Base-by-base conservation (phyloP, 35 echinoderm and acorn worm species). In the Lytechinus pictus region DNA sequence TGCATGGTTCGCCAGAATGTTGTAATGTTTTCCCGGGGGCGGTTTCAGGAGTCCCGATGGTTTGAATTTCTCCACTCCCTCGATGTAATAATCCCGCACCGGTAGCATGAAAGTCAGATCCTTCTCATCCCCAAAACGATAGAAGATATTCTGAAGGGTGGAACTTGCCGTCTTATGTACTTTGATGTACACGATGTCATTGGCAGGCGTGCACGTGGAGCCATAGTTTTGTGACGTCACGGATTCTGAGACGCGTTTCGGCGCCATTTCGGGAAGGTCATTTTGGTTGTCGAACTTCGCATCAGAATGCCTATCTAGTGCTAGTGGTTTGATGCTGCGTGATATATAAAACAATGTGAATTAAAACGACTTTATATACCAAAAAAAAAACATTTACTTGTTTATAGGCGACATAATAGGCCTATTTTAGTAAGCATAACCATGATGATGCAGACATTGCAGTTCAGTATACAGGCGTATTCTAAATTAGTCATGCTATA, bases 151-250 rank as follows among this genome's bases (percentile, higher is more conserved):
- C 29, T 97, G 95, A 52, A 96, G 87, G 8, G 97, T 97, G 3
- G 97, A 96, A 89, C 97, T 97, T 24, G 86, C 97, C 19, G 95
- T 96, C 92, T 97, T 97, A 66, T 97, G 97, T 1, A 96, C 96
- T 94, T 97, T 97, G 57, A 96, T 60, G 58, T 96, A 96, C 10
- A 97, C 89, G 10, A 97, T 71, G 29, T 96, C 96, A 28, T 44
- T 96, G 52, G 87, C 54, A 8, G 95, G 97, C 13, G 27, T 86
- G 58, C 97, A 94, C 16, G 61, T 52, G 14, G 51, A 54, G 71
- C 86, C n/a, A 71, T 60, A 12, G 9, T 13, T 1, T 21, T 71
- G 61, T 19, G 61, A 71, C 12, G 61, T 71, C 14, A 71, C 12
- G 24, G 61, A 71, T 71, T 71, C 61, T 19, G 61, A 71, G 16